Evolutionary conservation across 2,797 vertebrate species (phyloP).

Genomic region (Neopelma chrysocephalum): DNA sequence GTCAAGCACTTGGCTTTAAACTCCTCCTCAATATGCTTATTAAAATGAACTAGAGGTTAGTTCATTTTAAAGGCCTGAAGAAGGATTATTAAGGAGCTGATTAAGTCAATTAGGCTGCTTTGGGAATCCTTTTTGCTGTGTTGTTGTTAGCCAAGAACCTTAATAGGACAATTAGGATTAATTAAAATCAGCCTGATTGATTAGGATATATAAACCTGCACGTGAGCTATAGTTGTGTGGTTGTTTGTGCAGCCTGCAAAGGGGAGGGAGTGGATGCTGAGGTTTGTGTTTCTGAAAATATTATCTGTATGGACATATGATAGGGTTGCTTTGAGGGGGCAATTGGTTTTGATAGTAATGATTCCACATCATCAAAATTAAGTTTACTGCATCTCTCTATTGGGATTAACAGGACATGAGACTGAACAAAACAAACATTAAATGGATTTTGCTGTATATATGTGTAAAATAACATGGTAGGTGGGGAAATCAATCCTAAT

Average conservation of each 20-base stretch:
- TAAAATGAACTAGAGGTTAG: constrained; percentile 57
- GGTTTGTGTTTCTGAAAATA: background rate
- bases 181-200: constrained; percentile 69
- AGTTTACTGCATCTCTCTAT: background rate
- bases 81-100: constrained; percentile 67
- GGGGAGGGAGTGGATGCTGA: background rate
- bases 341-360: background rate
- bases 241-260: background rate
- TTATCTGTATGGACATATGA: background rate
- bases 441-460: background rate
- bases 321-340: background rate
- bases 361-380: background rate
- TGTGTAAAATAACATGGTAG: accelerated
- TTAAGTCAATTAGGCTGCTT: constrained; percentile 66
- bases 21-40: constrained; percentile 30
- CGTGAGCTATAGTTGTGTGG: background rate
- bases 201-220: constrained; percentile 49
- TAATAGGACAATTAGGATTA: constrained; percentile 72
- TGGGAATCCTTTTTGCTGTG: constrained; percentile 54
- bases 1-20: background rate
- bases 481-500: background rate
- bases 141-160: constrained; percentile 58
- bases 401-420: background rate
- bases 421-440: background rate
- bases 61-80: constrained; percentile 51